A percentile compares a stretch with the other conserved stretches of the same genome.
Evolutionary conservation across 2,888 invertebrate species (phyloP).

Genomic region (Myopa testacea): DNA sequence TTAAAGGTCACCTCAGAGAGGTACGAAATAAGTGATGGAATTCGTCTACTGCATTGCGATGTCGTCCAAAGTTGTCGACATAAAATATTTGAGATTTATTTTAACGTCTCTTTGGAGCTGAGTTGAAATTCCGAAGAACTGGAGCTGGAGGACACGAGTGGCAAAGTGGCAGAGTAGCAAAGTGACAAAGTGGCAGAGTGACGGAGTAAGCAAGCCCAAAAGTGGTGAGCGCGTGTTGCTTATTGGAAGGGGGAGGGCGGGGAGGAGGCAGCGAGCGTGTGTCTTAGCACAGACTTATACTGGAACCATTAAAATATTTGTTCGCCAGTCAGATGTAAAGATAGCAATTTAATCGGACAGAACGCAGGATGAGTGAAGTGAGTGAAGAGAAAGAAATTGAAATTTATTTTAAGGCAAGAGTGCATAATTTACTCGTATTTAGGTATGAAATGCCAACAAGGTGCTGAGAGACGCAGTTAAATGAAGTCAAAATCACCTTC

Average conservation of each 20-base stretch:
- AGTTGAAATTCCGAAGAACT: slow-evolving; percentile 33
- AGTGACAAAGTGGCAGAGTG: neutral
- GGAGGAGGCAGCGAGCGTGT: too few relatives aligned
- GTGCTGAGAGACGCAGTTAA: too few relatives aligned
- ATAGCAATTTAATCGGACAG: neutral
- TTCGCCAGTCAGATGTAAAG: neutral
- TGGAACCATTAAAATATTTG: slow-evolving; percentile 16
- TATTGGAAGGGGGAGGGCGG: neutral
- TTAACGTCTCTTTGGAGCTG: slow-evolving; percentile 30
- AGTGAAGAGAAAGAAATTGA: neutral
- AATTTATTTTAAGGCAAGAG: neutral
- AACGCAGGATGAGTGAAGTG: neutral
- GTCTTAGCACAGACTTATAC: neutral
- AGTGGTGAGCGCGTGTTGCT: neutral
- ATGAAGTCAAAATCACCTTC: too few relatives aligned
- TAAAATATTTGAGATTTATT: slow-evolving; percentile 42
- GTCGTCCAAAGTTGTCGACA: slow-evolving; percentile 24
- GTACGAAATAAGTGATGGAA: slow-evolving; percentile 30
- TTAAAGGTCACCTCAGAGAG: slow-evolving; percentile 29
- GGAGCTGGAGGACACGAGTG: neutral
- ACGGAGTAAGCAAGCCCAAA: neutral
- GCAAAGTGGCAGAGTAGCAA: neutral
- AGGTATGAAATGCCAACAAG: too few relatives aligned
- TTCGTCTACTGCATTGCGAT: slow-evolving; percentile 38
- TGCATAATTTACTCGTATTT: neutral